phyloP scores from a whole-genome alignment of 2,888 invertebrate species.

The Drosophila glabriapex region DNA sequence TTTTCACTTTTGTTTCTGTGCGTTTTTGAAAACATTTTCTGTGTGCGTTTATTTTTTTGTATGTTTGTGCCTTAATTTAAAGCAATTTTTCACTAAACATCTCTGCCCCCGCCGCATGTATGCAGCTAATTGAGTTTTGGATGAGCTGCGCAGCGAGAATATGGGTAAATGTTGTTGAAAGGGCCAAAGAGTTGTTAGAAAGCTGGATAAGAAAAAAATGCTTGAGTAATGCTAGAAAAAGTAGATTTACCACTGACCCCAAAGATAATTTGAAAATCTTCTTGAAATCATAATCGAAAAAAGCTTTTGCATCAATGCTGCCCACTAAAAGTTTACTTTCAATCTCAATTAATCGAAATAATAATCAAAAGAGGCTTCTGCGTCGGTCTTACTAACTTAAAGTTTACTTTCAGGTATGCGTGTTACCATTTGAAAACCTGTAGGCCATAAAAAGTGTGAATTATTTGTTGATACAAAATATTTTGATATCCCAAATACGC shows the following conservation, averaged over 20 bases:
- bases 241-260: neutral
- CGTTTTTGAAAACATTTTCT: conserved; percentile 46
- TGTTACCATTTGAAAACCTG: neutral
- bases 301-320: neutral
- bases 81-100: conserved; percentile 56
- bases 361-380: neutral
- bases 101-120: conserved; percentile 22
- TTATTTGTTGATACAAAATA: conserved; percentile 1
- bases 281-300: neutral
- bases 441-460: conserved; percentile 2
- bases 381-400: neutral
- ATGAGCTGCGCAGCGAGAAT: conserved; percentile 24
- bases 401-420: neutral
- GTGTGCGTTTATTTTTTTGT: conserved; percentile 6
- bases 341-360: neutral
- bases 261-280: neutral
- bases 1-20: conserved; percentile 69
- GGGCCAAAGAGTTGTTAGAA: conserved; percentile 12
- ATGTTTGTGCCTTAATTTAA: conserved; percentile 37
- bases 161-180: neutral
- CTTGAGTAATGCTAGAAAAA: neutral
- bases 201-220: conserved; percentile 11
- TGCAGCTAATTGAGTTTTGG: conserved; percentile 23
- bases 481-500: neutral
- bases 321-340: neutral